phyloP scores from a whole-genome alignment of 2,113 vertebrate species.

The Rhabdomys dilectus region DNA sequence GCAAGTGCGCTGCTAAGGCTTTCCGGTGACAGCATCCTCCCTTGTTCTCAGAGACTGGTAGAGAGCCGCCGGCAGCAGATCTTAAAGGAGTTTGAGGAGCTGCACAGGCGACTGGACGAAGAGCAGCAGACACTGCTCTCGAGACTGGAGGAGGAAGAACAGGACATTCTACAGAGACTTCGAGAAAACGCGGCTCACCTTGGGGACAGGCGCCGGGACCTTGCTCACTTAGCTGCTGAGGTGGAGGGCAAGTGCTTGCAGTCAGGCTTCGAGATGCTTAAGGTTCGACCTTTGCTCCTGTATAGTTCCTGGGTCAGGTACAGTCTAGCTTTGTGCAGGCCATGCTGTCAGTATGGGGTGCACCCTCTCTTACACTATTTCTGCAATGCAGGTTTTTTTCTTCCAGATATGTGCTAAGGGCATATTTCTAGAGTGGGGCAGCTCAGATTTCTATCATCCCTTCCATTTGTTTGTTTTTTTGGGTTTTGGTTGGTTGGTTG shows the following conservation, averaged over 20 bases:
- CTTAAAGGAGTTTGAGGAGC: constrained; percentile 92
- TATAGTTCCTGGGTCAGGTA: not conserved
- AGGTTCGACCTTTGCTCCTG: constrained; percentile 78
- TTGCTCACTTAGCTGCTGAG: constrained; percentile 81
- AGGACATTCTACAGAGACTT: constrained; percentile 82
- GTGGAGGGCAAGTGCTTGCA: constrained; percentile 86
- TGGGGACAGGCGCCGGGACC: constrained; percentile 76
- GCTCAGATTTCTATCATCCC: constrained; percentile 16
- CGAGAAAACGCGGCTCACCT: constrained; percentile 82
- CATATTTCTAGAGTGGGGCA: constrained; percentile 16
- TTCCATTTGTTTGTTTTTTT: not conserved
- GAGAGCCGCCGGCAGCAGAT: constrained; percentile 92
- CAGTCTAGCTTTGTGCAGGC: constrained; percentile 37
- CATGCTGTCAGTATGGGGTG: not conserved
- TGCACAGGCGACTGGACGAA: constrained; percentile 90
- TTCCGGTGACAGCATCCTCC: not conserved
- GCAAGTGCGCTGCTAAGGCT: not conserved
- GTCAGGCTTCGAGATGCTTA: constrained; percentile 84
- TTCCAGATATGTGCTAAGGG: constrained; percentile 27
- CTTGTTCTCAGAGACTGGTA: constrained; percentile 88
- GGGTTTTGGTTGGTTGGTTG: too few species aligned
- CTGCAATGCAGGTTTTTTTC: constrained; percentile 23
- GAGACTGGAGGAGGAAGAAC: constrained; percentile 83
- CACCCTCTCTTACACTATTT: not conserved
- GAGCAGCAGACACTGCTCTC: constrained; percentile 82